phyloP scores from a whole-genome alignment of 2,888 invertebrate species.

The Ormyrus rosae region DNA sequence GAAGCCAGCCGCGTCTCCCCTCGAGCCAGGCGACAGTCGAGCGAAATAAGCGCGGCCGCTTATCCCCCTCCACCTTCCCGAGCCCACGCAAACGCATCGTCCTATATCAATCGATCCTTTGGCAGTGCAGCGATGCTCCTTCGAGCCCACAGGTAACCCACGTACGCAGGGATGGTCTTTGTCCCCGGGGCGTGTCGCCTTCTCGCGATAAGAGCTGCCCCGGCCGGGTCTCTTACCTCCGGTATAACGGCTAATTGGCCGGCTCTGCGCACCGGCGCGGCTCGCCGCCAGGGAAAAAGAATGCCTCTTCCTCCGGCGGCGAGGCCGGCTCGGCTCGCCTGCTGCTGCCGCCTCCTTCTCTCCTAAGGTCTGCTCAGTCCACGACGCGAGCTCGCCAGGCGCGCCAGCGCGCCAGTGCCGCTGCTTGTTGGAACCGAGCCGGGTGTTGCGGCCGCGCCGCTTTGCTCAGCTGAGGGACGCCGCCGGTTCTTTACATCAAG shows the following conservation, averaged over 20 bases:
- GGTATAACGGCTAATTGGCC: constrained; percentile 75
- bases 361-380: constrained; percentile 25
- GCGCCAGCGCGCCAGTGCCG: not conserved
- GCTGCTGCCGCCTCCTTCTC: not conserved
- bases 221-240: constrained; percentile 8
- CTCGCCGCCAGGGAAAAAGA: constrained; percentile 59
- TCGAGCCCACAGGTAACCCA: too few relatives aligned
- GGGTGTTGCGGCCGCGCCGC: not conserved
- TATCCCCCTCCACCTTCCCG: too few relatives aligned
- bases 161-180: not conserved
- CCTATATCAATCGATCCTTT: too few relatives aligned
- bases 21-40: too few relatives aligned
- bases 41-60: too few relatives aligned
- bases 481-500: not conserved
- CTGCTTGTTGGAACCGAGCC: too few relatives aligned
- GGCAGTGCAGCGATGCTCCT: too few relatives aligned
- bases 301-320: constrained; percentile 44
- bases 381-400: constrained; percentile 35
- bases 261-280: constrained; percentile 64
- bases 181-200: constrained; percentile 34
- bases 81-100: too few relatives aligned
- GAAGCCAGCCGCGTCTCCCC: too few relatives aligned
- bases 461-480: not conserved
- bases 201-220: not conserved
- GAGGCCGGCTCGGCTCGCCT: not conserved